A percentile compares a stretch with the other conserved stretches of the same genome.
Conservation (phyloP, 2,113 vertebrate genomes). For the Pachycephala philippinensis region DNA sequence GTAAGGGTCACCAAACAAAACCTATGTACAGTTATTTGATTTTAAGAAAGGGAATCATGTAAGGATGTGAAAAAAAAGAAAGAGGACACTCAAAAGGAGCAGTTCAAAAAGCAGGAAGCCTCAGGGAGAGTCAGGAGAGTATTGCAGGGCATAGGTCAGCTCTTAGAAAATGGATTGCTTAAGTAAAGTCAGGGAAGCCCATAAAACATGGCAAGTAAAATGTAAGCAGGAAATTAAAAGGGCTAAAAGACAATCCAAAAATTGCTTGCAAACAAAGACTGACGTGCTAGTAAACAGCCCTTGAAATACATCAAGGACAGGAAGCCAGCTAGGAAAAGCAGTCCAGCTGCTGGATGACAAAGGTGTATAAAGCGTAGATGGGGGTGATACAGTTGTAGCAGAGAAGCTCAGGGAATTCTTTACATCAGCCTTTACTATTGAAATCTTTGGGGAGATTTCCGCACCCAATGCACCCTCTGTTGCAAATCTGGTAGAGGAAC, state of each 20-base stretch:
- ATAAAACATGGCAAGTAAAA: background rate
- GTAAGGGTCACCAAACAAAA: background rate
- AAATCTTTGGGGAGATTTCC: background rate
- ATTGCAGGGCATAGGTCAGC: background rate
- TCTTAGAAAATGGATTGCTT: background rate
- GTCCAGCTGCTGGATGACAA: background rate
- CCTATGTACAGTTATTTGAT: background rate
- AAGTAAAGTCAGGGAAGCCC: background rate
- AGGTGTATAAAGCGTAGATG: background rate
- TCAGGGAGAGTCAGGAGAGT: background rate
- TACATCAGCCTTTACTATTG: background rate
- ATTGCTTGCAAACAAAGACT: background rate
- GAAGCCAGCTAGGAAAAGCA: background rate
- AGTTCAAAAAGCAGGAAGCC: background rate
- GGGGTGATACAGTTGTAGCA: background rate
- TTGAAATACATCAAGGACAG: background rate
- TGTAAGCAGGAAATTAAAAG: conserved; percentile 15
- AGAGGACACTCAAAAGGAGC: background rate
- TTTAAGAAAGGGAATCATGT: background rate
- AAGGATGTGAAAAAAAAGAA: background rate
- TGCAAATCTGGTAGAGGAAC: background rate
- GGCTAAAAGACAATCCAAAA: background rate
- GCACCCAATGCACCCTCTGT: background rate
- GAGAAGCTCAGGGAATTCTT: background rate
- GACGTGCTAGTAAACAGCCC: background rate